Evolutionary conservation across 2,113 vertebrate species (phyloP).

Genomic region (Hylia prasina): DNA sequence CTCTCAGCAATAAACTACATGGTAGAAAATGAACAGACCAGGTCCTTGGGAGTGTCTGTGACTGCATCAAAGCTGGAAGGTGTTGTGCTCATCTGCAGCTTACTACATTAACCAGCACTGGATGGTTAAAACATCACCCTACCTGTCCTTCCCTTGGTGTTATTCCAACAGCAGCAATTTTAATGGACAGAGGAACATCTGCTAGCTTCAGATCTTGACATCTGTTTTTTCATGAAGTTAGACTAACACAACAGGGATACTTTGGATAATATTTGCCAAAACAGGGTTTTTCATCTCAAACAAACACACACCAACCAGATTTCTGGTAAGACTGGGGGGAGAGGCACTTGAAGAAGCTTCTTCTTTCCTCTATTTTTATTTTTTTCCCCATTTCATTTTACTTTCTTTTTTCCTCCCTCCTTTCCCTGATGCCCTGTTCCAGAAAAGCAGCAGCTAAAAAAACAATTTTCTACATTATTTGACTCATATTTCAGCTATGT

Average conservation of each 20-base stretch:
- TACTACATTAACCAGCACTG: neutral
- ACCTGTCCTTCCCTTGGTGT: neutral
- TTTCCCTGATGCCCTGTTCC: neutral
- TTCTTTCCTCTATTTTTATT: neutral
- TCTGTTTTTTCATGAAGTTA: neutral
- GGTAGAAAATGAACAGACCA: neutral
- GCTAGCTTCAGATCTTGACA: neutral
- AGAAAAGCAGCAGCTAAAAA: neutral
- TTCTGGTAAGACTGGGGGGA: neutral
- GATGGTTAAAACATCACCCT: neutral
- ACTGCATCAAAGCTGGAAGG: neutral
- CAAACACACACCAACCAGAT: neutral
- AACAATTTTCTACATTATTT: neutral
- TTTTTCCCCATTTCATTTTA: neutral
- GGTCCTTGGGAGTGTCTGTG: neutral
- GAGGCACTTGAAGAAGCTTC: rapidly evolving
- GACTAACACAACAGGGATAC: neutral
- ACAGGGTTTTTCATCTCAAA: neutral
- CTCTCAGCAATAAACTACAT: neutral
- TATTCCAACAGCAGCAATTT: neutral
- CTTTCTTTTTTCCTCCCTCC: too few relatives aligned
- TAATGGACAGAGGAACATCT: neutral
- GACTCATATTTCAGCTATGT: neutral
- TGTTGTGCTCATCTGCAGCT: neutral
- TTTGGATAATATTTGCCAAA: neutral